These are phyloP conservation scores for Diploscapter pachys DNA, from an alignment of 1,140 invertebrate genomes.

Conservation along the genomic window DNA sequence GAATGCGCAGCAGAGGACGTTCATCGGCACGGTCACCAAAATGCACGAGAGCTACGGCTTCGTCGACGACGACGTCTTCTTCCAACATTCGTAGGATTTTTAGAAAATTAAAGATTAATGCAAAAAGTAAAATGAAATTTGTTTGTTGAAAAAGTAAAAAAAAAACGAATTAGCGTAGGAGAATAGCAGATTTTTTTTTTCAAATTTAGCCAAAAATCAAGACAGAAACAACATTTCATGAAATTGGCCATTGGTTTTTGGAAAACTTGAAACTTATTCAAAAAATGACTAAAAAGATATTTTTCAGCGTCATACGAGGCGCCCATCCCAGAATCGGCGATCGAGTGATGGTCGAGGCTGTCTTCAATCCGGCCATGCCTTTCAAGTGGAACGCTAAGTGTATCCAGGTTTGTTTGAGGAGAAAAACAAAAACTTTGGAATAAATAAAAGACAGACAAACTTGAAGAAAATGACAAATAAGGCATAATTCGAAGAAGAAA, in stretches of 20 bases:
- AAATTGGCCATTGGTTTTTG: constrained; percentile 14
- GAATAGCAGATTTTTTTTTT: no score
- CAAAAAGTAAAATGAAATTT: constrained; percentile 8
- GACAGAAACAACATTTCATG: no score
- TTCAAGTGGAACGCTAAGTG: constrained; percentile 97
- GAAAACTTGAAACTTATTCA: neutral
- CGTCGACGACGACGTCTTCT: constrained; percentile 94
- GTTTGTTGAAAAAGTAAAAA: no score
- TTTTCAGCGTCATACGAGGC: constrained; percentile 74
- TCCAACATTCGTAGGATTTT: constrained; percentile 74
- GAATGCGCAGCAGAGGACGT: constrained; percentile 67
- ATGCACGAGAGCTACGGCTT: constrained; percentile 92
- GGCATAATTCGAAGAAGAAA: no score
- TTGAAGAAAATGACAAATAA: no score
- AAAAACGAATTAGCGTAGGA: no score
- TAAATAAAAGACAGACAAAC: no score
- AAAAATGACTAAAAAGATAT: neutral
- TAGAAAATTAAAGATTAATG: neutral
- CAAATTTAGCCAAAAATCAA: no score
- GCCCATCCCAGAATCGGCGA: constrained; percentile 76
- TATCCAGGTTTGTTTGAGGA: constrained; percentile 67
- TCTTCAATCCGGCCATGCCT: constrained; percentile 85
- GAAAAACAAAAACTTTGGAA: no score
- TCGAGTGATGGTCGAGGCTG: constrained; percentile 84
- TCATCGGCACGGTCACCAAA: constrained; percentile 88